These are phyloP conservation scores for Cottoperca gobio DNA, from an alignment of 2,797 vertebrate species.

Conservation along the genomic window DNA sequence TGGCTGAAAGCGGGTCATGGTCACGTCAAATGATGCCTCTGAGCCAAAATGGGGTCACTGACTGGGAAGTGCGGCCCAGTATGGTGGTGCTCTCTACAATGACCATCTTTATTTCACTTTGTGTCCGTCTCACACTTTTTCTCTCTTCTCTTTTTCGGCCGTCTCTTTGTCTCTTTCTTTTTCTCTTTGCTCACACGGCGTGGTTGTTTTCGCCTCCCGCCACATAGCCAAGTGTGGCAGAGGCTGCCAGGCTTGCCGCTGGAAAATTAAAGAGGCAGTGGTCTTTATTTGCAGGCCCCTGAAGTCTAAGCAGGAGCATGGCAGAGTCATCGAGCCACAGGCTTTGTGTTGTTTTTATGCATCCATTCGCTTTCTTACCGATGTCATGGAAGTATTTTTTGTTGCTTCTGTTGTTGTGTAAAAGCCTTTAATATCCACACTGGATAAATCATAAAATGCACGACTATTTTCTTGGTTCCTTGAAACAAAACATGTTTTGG, in stretches of 20 bases:
- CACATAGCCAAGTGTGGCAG: constrained; percentile 32
- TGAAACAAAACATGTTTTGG: not conserved
- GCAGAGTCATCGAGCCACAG: constrained; percentile 22
- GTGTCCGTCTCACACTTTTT: not conserved
- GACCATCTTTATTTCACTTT: constrained; percentile 5
- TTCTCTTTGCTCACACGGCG: not conserved
- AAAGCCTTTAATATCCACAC: not conserved
- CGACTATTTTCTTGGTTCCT: not conserved
- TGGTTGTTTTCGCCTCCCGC: not conserved
- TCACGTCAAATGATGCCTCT: constrained; percentile 15
- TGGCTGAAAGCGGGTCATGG: constrained; percentile 34
- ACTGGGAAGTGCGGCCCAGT: not conserved
- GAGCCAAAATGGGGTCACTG: constrained; percentile 36
- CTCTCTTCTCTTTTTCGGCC: not conserved
- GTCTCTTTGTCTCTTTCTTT: constrained; percentile 21
- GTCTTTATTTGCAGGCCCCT: constrained; percentile 38
- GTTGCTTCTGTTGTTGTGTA: not conserved
- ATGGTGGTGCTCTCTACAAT: not conserved
- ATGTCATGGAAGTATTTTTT: constrained; percentile 32
- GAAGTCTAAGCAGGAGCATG: constrained; percentile 27
- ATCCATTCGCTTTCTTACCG: constrained; percentile 35
- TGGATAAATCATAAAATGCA: not conserved
- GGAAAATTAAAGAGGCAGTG: constrained; percentile 50
- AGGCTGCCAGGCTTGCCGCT: constrained; percentile 18
- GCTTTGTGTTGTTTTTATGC: constrained; percentile 23